phyloP scores from a whole-genome alignment of 2,888 invertebrate genomes.

The Oxycera nigricornis region DNA sequence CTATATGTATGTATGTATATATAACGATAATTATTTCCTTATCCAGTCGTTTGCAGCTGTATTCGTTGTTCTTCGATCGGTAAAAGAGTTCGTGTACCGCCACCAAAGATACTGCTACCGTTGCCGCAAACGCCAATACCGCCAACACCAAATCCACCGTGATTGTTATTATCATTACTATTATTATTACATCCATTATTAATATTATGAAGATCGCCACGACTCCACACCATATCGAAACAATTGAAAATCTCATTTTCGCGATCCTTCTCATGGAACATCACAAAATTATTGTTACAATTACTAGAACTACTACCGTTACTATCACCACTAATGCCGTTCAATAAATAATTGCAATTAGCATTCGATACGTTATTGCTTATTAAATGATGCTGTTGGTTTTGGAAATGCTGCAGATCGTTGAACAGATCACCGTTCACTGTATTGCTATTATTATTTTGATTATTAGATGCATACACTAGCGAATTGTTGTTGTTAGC shows the following conservation, averaged over 20 bases:
- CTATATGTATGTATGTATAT: neutral
- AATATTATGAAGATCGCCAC: neutral
- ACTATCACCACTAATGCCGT: constrained; percentile 35
- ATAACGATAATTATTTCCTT: constrained; percentile 1
- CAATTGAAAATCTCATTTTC: constrained; percentile 61
- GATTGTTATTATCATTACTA: neutral
- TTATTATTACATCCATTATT: neutral
- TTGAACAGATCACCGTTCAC: constrained; percentile 21
- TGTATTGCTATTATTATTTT: neutral
- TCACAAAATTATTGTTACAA: constrained; percentile 52
- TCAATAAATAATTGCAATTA: constrained; percentile 48
- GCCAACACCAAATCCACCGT: constrained; percentile 28
- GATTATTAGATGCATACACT: neutral
- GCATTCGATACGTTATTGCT: constrained; percentile 41
- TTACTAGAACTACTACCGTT: constrained; percentile 25
- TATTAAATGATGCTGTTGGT: constrained; percentile 5
- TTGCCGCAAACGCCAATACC: neutral
- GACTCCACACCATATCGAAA: constrained; percentile 62
- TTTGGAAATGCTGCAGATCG: constrained; percentile 14
- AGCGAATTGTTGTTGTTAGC: constrained; percentile 17
- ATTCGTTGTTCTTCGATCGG: constrained; percentile 40
- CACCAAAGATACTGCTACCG: neutral
- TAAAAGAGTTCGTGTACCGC: constrained; percentile 5
- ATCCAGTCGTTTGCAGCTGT: constrained; percentile 41
- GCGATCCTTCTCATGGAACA: constrained; percentile 51